A percentile compares a stretch with the other conserved stretches of the same genome.
These are phyloP conservation scores for Lithosia quadra DNA, from an alignment of 2,888 invertebrate genomes.

Conservation along the genomic window DNA sequence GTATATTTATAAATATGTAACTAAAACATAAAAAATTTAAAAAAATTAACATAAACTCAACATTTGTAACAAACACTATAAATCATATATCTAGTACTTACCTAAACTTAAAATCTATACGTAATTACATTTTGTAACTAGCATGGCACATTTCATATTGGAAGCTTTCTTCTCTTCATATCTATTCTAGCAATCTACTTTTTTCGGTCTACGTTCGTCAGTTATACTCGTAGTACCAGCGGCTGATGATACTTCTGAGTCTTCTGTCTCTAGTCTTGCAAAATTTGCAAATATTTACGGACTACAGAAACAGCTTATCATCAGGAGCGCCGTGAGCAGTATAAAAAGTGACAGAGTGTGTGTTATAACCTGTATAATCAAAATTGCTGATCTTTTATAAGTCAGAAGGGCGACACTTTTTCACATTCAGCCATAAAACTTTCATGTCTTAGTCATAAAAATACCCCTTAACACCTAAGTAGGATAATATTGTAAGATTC, in stretches of 20 bases:
- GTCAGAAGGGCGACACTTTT: not conserved
- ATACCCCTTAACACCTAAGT: too few relatives aligned
- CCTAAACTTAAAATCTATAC: too few relatives aligned
- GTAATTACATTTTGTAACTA: too few relatives aligned
- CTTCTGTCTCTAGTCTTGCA: not conserved
- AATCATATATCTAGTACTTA: too few relatives aligned
- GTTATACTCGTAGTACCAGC: not conserved
- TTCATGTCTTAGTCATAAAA: not conserved
- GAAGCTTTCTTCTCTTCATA: too few relatives aligned
- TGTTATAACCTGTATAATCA: not conserved
- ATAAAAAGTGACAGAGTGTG: not conserved
- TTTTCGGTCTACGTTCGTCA: not conserved
- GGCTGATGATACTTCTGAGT: not conserved
- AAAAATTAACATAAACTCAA: too few relatives aligned
- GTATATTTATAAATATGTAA: too few relatives aligned
- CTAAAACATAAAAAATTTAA: too few relatives aligned
- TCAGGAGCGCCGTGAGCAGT: not conserved
- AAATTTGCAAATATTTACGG: not conserved
- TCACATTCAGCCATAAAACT: not conserved
- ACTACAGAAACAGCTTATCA: not conserved
- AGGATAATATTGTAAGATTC: not conserved
- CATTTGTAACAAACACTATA: too few relatives aligned
- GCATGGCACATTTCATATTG: too few relatives aligned
- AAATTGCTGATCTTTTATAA: conserved; percentile 4
- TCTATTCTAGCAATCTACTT: too few relatives aligned